These are phyloP conservation scores for Perca fluviatilis DNA, from an alignment of 2,113 vertebrate species.

Conservation along the genomic window DNA sequence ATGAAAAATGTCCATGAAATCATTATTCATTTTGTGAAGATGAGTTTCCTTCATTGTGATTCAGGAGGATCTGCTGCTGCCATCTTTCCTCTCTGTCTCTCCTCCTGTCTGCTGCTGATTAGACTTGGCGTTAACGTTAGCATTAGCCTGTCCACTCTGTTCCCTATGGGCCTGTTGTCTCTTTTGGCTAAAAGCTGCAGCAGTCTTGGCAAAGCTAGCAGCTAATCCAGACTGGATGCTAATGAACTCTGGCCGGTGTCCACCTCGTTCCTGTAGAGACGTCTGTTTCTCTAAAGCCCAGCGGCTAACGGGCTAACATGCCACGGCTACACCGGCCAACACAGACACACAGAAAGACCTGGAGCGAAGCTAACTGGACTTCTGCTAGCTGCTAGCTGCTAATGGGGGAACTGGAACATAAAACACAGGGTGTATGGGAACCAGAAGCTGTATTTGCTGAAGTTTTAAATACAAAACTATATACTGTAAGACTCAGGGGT, in stretches of 20 bases:
- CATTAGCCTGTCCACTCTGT: constrained; percentile 59
- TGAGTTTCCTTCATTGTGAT: constrained; percentile 41
- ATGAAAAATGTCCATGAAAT: no score
- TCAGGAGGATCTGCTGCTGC: constrained; percentile 32
- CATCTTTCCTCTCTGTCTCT: constrained; percentile 23
- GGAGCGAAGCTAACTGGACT: constrained; percentile 17
- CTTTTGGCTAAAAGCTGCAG: constrained; percentile 57
- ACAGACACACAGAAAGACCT: constrained; percentile 21
- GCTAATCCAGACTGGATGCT: constrained; percentile 76
- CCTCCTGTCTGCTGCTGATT: constrained; percentile 53
- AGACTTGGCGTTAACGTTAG: constrained; percentile 68
- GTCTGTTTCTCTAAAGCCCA: constrained; percentile 68
- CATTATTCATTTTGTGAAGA: no score
- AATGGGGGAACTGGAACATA: constrained; percentile 5
- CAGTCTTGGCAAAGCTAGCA: constrained; percentile 68
- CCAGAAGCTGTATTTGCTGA: background rate
- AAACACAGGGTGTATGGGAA: background rate
- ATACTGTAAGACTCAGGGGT: no score
- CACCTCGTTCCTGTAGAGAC: constrained; percentile 69
- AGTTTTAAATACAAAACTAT: no score
- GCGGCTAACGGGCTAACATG: constrained; percentile 60
- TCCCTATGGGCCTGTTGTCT: constrained; percentile 67
- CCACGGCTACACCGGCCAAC: constrained; percentile 26
- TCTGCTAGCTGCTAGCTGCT: constrained; percentile 42
- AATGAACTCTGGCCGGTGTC: constrained; percentile 75